These are phyloP conservation scores for Cyprinodon diabolis DNA, from an alignment of 2,797 vertebrate species.

Conservation along the genomic window DNA sequence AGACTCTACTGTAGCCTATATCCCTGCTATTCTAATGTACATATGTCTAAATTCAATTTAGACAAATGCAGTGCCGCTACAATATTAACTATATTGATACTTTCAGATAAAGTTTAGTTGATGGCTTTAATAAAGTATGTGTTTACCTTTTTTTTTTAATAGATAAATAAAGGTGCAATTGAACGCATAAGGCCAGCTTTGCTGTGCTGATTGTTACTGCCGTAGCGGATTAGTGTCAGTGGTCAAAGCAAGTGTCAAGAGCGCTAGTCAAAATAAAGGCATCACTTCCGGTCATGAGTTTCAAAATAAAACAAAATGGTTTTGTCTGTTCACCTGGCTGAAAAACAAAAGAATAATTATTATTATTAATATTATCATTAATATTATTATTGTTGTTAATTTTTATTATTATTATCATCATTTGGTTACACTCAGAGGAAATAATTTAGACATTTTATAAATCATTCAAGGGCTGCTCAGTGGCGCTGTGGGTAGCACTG, in stretches of 20 bases:
- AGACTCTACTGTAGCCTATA: background rate
- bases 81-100: background rate
- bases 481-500: too few relatives aligned
- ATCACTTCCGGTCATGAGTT: constrained; percentile 55
- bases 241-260: constrained; percentile 39
- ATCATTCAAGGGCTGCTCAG: too few relatives aligned
- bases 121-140: background rate
- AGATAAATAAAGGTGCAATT: constrained; percentile 13
- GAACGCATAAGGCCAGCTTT: constrained; percentile 9
- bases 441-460: too few relatives aligned
- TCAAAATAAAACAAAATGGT: constrained; percentile 49
- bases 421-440: too few relatives aligned
- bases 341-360: too few relatives aligned
- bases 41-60: background rate
- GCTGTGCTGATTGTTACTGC: constrained; percentile 19
- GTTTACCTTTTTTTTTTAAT: background rate
- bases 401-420: background rate
- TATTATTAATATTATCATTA: background rate
- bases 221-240: constrained; percentile 66
- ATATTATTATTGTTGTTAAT: background rate
- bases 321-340: background rate
- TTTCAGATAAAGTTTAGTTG: background rate
- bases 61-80: background rate
- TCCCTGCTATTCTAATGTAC: background rate
- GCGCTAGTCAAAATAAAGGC: background rate